Conservation (phyloP, 2,797 vertebrate genomes). For the Hydrophis major region DNA sequence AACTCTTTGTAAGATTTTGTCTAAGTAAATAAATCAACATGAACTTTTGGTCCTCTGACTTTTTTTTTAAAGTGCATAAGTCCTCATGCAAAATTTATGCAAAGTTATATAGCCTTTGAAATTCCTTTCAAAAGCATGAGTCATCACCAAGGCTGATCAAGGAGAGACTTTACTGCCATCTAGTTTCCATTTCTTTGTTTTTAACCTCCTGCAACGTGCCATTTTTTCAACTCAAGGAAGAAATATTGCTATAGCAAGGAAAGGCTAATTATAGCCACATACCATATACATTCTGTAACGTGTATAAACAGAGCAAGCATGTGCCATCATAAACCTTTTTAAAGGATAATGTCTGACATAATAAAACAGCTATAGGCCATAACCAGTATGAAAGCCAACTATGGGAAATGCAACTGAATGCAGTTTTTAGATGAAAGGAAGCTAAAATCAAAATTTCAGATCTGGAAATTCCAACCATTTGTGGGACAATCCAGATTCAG, state of each 20-base stretch:
- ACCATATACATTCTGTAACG: background rate
- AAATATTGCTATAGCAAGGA: background rate
- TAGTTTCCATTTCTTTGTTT: slow-evolving; percentile 62
- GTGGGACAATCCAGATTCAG: background rate
- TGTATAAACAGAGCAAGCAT: slow-evolving; percentile 6
- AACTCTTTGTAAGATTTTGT: slow-evolving; percentile 24
- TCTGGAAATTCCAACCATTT: background rate
- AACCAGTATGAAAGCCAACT: slow-evolving; percentile 1
- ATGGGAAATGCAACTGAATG: slow-evolving; percentile 25
- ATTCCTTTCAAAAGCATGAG: slow-evolving; percentile 50
- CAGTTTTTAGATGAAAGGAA: background rate
- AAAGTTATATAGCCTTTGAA: slow-evolving; percentile 37
- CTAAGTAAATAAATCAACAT: slow-evolving; percentile 32
- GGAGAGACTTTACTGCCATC: slow-evolving; percentile 55
- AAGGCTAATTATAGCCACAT: background rate
- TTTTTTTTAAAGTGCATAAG: background rate
- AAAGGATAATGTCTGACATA: slow-evolving; percentile 2
- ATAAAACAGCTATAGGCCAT: background rate
- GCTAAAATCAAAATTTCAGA: slow-evolving; percentile 7
- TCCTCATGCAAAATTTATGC: slow-evolving; percentile 45
- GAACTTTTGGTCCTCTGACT: slow-evolving; percentile 15
- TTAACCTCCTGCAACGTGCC: background rate
- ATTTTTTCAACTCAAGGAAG: background rate
- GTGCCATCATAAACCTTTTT: slow-evolving; percentile 1
- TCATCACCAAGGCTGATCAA: slow-evolving; percentile 27